Conservation (phyloP, 2,797 vertebrate genomes). For the Neopelma chrysocephalum region DNA sequence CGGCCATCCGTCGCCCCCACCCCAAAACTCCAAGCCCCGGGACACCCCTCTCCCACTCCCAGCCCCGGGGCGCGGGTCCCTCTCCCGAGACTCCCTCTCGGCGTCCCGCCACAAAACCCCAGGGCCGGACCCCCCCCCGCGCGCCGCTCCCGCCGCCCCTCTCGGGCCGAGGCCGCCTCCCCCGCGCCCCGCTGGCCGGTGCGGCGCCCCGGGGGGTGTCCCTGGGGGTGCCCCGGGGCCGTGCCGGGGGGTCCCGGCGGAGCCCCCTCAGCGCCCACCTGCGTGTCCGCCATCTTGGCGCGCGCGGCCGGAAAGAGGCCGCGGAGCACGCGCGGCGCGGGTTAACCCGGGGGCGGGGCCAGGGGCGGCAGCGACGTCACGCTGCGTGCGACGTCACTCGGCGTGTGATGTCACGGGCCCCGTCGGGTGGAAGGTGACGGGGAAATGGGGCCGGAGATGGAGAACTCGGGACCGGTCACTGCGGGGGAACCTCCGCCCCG, state of each 20-base stretch:
- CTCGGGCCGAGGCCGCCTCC: no score
- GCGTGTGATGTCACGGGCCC: accelerated
- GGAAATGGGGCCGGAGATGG: no score
- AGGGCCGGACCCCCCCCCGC: neutral
- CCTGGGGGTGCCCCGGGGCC: no score
- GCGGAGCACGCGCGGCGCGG: neutral
- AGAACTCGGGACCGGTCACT: no score
- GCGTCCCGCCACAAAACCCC: neutral
- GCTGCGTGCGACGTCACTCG: accelerated
- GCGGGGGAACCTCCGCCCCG: no score
- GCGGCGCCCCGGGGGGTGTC: neutral
- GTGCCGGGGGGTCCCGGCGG: no score
- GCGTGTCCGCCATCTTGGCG: neutral
- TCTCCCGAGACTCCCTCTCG: neutral
- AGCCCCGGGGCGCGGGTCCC: no score
- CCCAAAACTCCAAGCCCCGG: neutral
- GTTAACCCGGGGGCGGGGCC: neutral
- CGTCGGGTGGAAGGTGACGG: neutral
- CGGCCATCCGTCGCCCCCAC: no score
- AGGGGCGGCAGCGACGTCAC: neutral
- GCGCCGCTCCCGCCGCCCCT: neutral
- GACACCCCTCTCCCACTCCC: neutral
- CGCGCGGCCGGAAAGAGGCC: neutral
- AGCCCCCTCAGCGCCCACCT: neutral
- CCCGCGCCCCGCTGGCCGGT: neutral